Evolutionary conservation across 1,140 invertebrate species (phyloP).

Genomic region (Elymnias hypermnestra): DNA sequence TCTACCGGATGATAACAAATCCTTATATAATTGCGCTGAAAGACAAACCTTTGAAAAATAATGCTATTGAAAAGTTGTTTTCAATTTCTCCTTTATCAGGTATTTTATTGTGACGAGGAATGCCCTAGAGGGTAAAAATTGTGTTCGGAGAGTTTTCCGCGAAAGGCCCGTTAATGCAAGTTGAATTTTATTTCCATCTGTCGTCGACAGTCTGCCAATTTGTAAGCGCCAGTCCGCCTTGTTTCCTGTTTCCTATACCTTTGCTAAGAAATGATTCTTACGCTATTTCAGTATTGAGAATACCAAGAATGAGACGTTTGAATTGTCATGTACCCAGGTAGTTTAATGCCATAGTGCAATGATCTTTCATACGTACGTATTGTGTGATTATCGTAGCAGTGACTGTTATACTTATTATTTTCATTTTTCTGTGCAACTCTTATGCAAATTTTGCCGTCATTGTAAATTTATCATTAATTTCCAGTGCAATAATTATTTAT

Average conservation of each 20-base stretch:
- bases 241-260: slow-evolving; percentile 28
- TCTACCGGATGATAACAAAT: too few relatives aligned
- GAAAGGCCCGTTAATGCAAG: slow-evolving; percentile 18
- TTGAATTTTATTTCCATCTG: slow-evolving; percentile 32
- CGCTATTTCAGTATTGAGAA: background rate
- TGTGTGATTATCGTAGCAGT: too few relatives aligned
- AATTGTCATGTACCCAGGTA: too few relatives aligned
- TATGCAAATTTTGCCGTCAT: too few relatives aligned
- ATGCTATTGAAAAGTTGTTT: background rate
- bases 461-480: too few relatives aligned
- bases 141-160: slow-evolving; percentile 10
- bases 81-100: slow-evolving; percentile 10
- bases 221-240: slow-evolving; percentile 28
- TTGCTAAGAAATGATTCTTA: slow-evolving; percentile 8
- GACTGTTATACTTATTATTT: too few relatives aligned
- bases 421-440: too few relatives aligned
- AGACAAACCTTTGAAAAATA: background rate
- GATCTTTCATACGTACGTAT: too few relatives aligned
- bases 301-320: background rate
- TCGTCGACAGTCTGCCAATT: slow-evolving; percentile 27
- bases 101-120: slow-evolving; percentile 11
- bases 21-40: too few relatives aligned
- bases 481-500: too few relatives aligned
- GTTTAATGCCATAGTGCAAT: too few relatives aligned
- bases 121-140: slow-evolving; percentile 12